Base-by-base conservation (phyloP, 2,888 invertebrate genomes). In the Hymenopus coronatus region DNA sequence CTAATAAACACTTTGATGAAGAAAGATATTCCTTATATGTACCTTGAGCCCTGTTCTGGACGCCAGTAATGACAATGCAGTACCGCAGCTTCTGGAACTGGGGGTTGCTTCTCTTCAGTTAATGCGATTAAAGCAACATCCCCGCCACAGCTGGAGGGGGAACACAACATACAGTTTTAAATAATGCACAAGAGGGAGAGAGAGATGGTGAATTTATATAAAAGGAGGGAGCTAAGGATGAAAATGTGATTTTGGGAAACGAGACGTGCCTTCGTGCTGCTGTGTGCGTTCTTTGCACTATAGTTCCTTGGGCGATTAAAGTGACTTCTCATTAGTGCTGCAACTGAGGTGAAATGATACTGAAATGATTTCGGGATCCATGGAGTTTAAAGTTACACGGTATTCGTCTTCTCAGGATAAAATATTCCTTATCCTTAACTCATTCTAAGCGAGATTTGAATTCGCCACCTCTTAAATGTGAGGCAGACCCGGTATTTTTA, bases 101-200 rank as follows among this genome's bases (percentile, higher is more conserved):
- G 54, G 25, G 25, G 54, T 40, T 40, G 54, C 4, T 70, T 70
- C 33, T 25, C 82, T 15, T 25, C 30, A 81, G 28, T 81, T 87
- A 87, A 87, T 87, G 87, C 33, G 87, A 87, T 87, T 87, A 82
- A 87, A 82, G 54, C 27, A 87, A 82, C 40, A 20, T n/a, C 87
- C 87, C 82, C 9, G 12, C 12, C 82, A 70, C 54, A 70, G 40
- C 40, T 25, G 25, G 54, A 15, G 54, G 54, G 54, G 54, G 54
- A 70, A 70, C 40, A 70, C 54, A 70, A 70, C 54, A 70, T 70
- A 70, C 54, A 70, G 54, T 70, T 70, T 70, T 70, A 70, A 70
- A 70, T 70, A 70, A 70, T 70, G 54, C 54, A 70, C 54, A 70
- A 70, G 54, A 70, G 54, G 54, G 54, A 25, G 54, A 54, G 54